Evolutionary conservation across 2,888 invertebrate species (phyloP).

Genomic region (Heliconius ismenius): DNA sequence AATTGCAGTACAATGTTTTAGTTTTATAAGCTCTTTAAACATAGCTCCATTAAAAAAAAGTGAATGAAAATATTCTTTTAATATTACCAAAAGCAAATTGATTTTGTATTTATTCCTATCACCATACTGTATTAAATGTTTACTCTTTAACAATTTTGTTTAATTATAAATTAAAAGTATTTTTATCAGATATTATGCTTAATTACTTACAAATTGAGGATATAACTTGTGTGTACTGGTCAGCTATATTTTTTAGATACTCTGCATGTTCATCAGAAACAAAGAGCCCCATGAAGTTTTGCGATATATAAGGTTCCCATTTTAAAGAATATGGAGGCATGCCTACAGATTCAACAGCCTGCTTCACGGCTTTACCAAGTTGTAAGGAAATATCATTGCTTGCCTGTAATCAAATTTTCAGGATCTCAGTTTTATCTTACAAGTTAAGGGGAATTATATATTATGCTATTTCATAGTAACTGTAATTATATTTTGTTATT

Average conservation of each 20-base stretch:
- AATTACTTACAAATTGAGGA: conserved; percentile 85
- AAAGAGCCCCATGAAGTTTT: conserved; percentile 95
- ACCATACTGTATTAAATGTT: not conserved
- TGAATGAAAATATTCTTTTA: not conserved
- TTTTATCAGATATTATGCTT: not conserved
- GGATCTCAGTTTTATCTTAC: not conserved
- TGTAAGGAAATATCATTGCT: conserved; percentile 88
- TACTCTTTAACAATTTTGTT: not conserved
- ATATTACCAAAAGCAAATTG: not conserved
- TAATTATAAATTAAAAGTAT: not conserved
- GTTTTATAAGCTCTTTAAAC: conserved; percentile 1
- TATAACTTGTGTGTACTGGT: conserved; percentile 91
- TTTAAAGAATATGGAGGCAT: conserved; percentile 85
- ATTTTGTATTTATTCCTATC: not conserved
- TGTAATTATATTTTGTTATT: too few species aligned
- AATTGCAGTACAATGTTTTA: conserved; percentile 22
- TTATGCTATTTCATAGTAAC: too few species aligned
- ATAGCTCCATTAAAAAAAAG: not conserved
- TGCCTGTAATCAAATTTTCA: conserved; percentile 80
- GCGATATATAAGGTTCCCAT: conserved; percentile 91
- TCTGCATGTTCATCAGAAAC: conserved; percentile 91
- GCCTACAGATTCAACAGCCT: conserved; percentile 87
- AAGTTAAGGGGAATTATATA: not conserved
- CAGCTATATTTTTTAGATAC: conserved; percentile 88
- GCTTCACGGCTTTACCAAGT: conserved; percentile 86